A percentile compares a stretch with the other conserved stretches of the same genome.
phyloP scores from a whole-genome alignment of 2,113 vertebrate species.

The Nerophis ophidion region DNA sequence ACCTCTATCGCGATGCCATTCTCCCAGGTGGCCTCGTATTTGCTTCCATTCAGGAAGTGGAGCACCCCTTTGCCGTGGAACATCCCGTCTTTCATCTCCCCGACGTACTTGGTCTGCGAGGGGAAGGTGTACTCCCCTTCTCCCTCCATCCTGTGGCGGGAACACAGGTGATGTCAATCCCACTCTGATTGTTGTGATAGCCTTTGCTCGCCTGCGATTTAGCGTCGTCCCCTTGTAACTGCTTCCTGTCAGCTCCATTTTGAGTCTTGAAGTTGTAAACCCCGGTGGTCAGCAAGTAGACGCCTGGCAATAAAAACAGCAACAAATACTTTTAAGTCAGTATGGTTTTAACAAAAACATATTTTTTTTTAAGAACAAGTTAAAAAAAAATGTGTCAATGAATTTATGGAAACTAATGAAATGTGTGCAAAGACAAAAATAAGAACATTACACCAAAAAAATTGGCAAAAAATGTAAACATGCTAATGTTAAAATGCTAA shows the following conservation, averaged over 20 bases:
- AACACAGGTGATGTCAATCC: background rate
- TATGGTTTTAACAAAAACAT: too few relatives aligned
- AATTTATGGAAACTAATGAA: too few relatives aligned
- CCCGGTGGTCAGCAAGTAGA: too few relatives aligned
- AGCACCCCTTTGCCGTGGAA: slow-evolving; percentile 86
- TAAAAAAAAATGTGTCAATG: too few relatives aligned
- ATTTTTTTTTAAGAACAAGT: too few relatives aligned
- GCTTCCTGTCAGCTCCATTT: slow-evolving; percentile 77
- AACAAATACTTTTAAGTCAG: too few relatives aligned
- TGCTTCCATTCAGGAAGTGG: slow-evolving; percentile 75
- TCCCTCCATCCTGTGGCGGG: slow-evolving; percentile 83
- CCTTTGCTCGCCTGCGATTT: slow-evolving; percentile 69
- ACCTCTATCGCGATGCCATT: slow-evolving; percentile 79
- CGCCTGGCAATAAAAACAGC: too few relatives aligned
- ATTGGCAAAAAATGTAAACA: too few relatives aligned
- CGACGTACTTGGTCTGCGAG: slow-evolving; percentile 79
- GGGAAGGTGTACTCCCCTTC: slow-evolving; percentile 78
- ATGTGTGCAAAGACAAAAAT: too few relatives aligned
- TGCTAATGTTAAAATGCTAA: too few relatives aligned
- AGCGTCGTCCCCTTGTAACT: slow-evolving; percentile 67
- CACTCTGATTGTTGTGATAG: too few relatives aligned
- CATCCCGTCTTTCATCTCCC: slow-evolving; percentile 82
- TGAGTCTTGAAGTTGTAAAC: background rate
- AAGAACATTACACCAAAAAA: too few relatives aligned
- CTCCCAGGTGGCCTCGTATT: slow-evolving; percentile 80